A percentile compares a stretch with the other conserved stretches of the same genome.
These are phyloP conservation scores for Pachliopta kotzebuea DNA, from an alignment of 2,888 invertebrate species.

Conservation along the genomic window DNA sequence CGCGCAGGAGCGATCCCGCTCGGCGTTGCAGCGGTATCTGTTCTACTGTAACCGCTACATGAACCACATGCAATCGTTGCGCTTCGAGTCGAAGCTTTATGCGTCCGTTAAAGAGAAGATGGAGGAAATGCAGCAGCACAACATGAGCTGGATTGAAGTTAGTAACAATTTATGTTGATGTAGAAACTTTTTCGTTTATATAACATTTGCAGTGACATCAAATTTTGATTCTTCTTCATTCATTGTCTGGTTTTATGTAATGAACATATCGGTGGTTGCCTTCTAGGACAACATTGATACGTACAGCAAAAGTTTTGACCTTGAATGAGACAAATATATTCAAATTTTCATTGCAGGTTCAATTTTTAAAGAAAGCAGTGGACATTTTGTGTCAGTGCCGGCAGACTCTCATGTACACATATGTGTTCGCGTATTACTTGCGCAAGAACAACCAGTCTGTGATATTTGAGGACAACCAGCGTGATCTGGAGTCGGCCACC, in stretches of 20 bases:
- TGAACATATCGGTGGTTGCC: too few species aligned
- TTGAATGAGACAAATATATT: too few species aligned
- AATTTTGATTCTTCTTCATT: too few species aligned
- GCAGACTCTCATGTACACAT: slow-evolving; percentile 98
- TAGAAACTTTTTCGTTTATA: too few species aligned
- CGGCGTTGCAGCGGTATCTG: slow-evolving; percentile 96
- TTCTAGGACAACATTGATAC: too few species aligned
- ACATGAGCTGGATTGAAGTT: slow-evolving; percentile 99
- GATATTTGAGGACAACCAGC: slow-evolving; percentile 99
- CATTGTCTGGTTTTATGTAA: too few species aligned
- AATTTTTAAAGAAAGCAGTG: slow-evolving; percentile 98
- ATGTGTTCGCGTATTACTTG: slow-evolving; percentile 99
- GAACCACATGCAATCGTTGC: slow-evolving; percentile 99
- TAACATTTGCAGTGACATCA: too few species aligned
- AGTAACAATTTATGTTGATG: background rate
- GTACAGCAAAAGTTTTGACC: too few species aligned
- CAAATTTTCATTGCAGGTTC: slow-evolving; percentile 84
- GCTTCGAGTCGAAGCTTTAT: slow-evolving; percentile 98
- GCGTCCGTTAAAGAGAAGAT: slow-evolving; percentile 98
- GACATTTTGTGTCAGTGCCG: slow-evolving; percentile 98
- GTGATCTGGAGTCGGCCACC: slow-evolving; percentile 97
- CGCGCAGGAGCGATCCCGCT: slow-evolving; percentile 96
- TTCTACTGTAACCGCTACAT: slow-evolving; percentile 99
- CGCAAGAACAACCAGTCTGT: slow-evolving; percentile 98
- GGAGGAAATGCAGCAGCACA: slow-evolving; percentile 99